These are phyloP conservation scores for Dynastes tityus DNA, from an alignment of 2,888 invertebrate species.

Conservation along the genomic window DNA sequence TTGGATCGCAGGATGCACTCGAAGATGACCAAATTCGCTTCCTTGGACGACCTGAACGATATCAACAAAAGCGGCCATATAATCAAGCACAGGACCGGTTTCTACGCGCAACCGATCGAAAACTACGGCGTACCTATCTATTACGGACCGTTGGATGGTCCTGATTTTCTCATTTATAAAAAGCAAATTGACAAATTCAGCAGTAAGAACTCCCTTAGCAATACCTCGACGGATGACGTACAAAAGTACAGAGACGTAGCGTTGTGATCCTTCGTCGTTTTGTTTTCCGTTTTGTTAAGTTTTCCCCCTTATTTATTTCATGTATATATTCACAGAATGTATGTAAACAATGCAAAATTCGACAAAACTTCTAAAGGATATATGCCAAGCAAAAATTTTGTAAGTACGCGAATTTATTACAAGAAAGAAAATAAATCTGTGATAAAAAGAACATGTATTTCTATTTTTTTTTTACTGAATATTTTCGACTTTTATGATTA, in stretches of 20 bases:
- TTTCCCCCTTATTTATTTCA: conserved; percentile 31
- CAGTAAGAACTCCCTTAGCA: conserved; percentile 68
- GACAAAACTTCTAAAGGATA: too few relatives aligned
- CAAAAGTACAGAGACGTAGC: conserved; percentile 70
- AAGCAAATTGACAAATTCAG: conserved; percentile 67
- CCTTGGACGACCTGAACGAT: conserved; percentile 66
- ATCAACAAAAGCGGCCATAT: conserved; percentile 58
- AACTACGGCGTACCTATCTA: conserved; percentile 70
- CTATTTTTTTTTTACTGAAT: too few relatives aligned
- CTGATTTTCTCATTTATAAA: conserved; percentile 69
- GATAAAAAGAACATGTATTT: too few relatives aligned
- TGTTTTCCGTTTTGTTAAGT: conserved; percentile 33
- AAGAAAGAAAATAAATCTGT: too few relatives aligned
- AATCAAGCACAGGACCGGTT: conserved; percentile 67
- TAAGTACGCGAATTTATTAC: too few relatives aligned
- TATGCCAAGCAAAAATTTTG: too few relatives aligned
- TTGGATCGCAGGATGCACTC: conserved; percentile 56
- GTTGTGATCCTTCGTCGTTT: conserved; percentile 59
- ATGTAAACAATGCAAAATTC: background rate
- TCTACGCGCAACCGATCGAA: conserved; percentile 68
- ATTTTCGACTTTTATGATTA: too few relatives aligned
- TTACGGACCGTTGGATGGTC: conserved; percentile 69
- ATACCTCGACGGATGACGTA: conserved; percentile 69
- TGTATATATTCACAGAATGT: conserved; percentile 15
- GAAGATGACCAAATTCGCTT: conserved; percentile 64